A percentile compares a stretch with the other conserved stretches of the same genome.
These are phyloP conservation scores for Solea solea DNA, from an alignment of 2,113 vertebrate species.

Conservation along the genomic window DNA sequence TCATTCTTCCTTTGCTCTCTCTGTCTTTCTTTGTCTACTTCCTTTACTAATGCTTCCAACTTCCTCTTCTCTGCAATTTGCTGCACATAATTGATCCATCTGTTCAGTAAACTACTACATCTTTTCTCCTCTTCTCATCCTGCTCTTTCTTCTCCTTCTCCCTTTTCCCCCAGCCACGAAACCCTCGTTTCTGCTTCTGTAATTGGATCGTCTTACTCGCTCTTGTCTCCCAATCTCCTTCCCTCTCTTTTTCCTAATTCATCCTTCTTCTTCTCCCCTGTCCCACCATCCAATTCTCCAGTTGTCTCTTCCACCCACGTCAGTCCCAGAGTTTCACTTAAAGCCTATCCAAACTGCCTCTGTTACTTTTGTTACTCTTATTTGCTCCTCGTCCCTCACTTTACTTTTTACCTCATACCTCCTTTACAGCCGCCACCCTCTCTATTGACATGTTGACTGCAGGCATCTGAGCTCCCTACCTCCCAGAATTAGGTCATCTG, in stretches of 20 bases:
- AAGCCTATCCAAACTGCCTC: conserved; percentile 53
- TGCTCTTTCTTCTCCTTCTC: conserved; percentile 39
- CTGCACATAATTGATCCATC: conserved; percentile 75
- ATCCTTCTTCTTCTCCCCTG: conserved; percentile 12
- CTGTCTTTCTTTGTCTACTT: conserved; percentile 32
- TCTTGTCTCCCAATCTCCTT: conserved; percentile 30
- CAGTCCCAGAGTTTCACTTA: conserved; percentile 51
- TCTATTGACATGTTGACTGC: conserved; percentile 60
- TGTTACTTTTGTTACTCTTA: conserved; percentile 46
- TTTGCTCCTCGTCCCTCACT: conserved; percentile 37
- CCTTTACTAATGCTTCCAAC: conserved; percentile 38
- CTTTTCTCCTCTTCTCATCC: conserved; percentile 32
- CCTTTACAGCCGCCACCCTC: conserved; percentile 42
- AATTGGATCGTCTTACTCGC: conserved; percentile 69
- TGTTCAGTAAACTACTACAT: conserved; percentile 69
- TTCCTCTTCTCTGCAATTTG: conserved; percentile 65
- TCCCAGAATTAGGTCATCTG: conserved; percentile 53
- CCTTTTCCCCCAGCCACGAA: conserved; percentile 58
- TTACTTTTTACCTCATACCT: conserved; percentile 34
- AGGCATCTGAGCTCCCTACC: conserved; percentile 56
- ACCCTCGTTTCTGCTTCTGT: conserved; percentile 56
- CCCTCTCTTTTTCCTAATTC: conserved; percentile 2
- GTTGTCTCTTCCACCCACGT: conserved; percentile 68
- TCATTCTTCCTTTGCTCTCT: conserved; percentile 22
- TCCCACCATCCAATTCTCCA: conserved; percentile 62